A percentile compares a stretch with the other conserved stretches of the same genome.
These are phyloP conservation scores for Phoenoteleia sp. DNA, from an alignment of 2,888 invertebrate genomes.

Conservation along the genomic window DNA sequence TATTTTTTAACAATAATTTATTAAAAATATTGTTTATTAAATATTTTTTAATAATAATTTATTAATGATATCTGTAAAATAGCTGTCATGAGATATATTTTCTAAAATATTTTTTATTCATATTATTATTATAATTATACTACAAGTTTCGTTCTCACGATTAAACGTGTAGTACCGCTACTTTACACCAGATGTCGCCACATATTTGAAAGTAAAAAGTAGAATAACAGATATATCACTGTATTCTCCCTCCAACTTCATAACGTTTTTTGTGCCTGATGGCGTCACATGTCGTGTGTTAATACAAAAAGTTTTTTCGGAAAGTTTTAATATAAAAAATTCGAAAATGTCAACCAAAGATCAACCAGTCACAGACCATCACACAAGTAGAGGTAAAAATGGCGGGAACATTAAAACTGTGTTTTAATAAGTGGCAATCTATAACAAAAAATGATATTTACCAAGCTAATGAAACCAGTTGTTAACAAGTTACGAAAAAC, in stretches of 20 bases:
- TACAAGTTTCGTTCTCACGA: background rate
- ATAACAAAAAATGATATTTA: constrained; percentile 21
- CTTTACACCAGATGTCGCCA: background rate
- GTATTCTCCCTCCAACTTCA: background rate
- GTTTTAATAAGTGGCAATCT: background rate
- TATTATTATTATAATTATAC: background rate
- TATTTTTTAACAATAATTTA: too few relatives aligned
- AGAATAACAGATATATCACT: too few relatives aligned
- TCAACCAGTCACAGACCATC: too few relatives aligned
- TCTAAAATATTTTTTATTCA: too few relatives aligned
- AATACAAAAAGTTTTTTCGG: too few relatives aligned
- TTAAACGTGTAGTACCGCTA: background rate
- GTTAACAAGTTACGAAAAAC: constrained; percentile 9
- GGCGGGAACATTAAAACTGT: background rate
- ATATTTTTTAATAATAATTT: too few relatives aligned
- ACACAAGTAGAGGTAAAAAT: constrained; percentile 31
- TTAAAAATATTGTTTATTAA: too few relatives aligned
- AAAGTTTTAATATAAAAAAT: too few relatives aligned
- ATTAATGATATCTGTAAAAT: too few relatives aligned
- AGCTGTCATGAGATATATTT: too few relatives aligned
- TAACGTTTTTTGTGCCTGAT: background rate
- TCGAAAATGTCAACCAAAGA: too few relatives aligned
- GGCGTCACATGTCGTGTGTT: background rate
- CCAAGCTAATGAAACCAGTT: constrained; percentile 52
- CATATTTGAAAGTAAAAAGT: background rate